Base-by-base conservation (phyloP, 1,140 invertebrate species). In the Meloidogyne hapla region DNA sequence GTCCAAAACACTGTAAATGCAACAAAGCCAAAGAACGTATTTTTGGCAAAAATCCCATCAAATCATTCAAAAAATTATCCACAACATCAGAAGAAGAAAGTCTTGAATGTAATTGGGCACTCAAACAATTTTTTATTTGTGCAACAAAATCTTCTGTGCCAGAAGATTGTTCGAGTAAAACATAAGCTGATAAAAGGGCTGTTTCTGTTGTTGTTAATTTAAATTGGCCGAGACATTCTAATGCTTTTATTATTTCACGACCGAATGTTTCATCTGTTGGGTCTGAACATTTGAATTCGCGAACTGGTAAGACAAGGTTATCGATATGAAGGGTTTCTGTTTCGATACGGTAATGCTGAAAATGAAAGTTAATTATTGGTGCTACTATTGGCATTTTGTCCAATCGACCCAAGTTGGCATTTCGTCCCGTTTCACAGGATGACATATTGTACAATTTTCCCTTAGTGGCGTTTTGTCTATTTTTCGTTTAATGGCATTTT, bases 101-200 rank as follows among this genome's bases (percentile, higher is more conserved):
- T 25, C 76, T 28, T 8, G 33, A 56, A 28, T 64, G 42, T 26
- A 77, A 40, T 25, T 77, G 76, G 38, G 63, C 71, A 15, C 42
- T 66, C 75, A 77, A 63, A 56, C 71, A 77, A 64, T 67, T 77
- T 64, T 77, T 77, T 33, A 77, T 33, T 64, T 77, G 76, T 18
- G 33, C 74, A 9, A 77, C 76, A 69, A 76, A 77, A 12, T 64
- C 25, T 12, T 77, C 64, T n/a, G 56, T 75, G 28, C 69, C 33
- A 25, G 25, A 26, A 21, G 70, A 25, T 64, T 76, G 40, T 28
- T 80, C 69, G 61, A 81, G 18, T 18, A 81, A 69, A 25, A 83
- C 70, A 72, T 64, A 61, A 13, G 81, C 74, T 25, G 75, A 83
- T 12, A 81, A 28, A 8, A 81, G 69, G 4, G 80, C 80, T 13